Evolutionary conservation across 2,113 vertebrate genomes (phyloP), one percentile per base, ranked within the genome.

Genomic region (Anser brachyrhynchus): DNA sequence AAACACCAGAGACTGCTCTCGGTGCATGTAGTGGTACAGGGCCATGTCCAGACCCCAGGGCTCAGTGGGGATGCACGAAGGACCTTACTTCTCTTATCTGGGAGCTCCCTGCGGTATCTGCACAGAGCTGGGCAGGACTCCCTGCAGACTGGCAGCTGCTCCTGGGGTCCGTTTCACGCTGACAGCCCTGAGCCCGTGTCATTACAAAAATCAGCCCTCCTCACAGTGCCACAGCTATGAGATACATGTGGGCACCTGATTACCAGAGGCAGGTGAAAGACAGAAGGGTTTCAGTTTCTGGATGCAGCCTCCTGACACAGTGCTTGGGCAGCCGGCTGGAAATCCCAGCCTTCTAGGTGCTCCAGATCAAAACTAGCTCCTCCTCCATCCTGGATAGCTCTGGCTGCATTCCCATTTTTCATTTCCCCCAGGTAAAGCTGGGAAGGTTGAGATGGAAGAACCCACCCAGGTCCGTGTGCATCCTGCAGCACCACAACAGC

Each of bases 41-140:
- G 58, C 39, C 35, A 22, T 1, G 3, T 69, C 55, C 29, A 11
- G 44, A 52, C 14, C 54, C 43, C 64, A 35, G 14, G 31, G n/a
- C 18, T 74, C 46, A 19, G 1, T 10, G 21, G 33, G 12, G 19
- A 74, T 43, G 26, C 44, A 33, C 0, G 1, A 3, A 6, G 21
- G n/a, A 35, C 76, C 43, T 79, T 64, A 54, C 18, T 23, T 26
- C n/a, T 17, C 25, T 54, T 39, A 22, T 25, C 64, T 61, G 72
- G 7, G n/a, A 91, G 59, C 10, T 80, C 69, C 41, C 73, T 61
- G 39, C 1, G 3, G 8, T 79, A 67, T 23, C 58, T 79, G 62
- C 43, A 86, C 21, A 83, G 80, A 69, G 43, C 64, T 4, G 10
- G 54, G 58, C 0, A 7, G 83, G 72, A 76, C 46, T 37, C 43